These are phyloP conservation scores for Muntiacus reevesi DNA, from an alignment of 2,113 vertebrate species.

Conservation along the genomic window DNA sequence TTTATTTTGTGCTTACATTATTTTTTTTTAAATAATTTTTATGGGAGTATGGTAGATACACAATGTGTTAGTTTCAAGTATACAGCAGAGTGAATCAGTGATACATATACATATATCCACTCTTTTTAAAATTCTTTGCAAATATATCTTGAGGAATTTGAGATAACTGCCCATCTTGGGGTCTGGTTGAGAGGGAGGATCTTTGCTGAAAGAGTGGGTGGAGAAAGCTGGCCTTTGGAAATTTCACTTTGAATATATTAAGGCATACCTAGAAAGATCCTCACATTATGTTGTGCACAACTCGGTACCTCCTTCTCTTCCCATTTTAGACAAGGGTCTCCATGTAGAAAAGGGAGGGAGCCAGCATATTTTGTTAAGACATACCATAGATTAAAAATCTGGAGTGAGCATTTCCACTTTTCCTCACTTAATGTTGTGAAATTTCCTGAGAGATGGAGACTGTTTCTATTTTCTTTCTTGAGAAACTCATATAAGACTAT, in stretches of 20 bases:
- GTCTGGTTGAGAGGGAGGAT: neutral
- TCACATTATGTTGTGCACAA: neutral
- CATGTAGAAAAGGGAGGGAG: neutral
- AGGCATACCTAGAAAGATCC: neutral
- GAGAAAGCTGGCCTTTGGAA: neutral
- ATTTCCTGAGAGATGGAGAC: neutral
- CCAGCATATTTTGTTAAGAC: neutral
- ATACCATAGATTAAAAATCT: neutral
- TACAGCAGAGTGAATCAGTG: neutral
- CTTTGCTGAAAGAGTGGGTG: neutral
- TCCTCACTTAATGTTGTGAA: neutral
- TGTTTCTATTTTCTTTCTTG: neutral
- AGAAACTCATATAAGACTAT: neutral
- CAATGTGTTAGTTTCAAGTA: neutral
- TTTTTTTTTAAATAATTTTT: neutral
- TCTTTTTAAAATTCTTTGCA: neutral
- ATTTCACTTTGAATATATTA: neutral
- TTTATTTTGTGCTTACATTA: neutral
- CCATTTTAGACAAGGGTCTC: neutral
- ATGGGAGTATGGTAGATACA: neutral
- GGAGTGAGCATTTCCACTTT: neutral
- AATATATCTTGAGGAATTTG: neutral
- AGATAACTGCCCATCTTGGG: neutral
- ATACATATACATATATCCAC: neutral
- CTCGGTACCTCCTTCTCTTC: neutral